Base-by-base conservation (phyloP, 2,888 invertebrate species). In the Noctua janthe region DNA sequence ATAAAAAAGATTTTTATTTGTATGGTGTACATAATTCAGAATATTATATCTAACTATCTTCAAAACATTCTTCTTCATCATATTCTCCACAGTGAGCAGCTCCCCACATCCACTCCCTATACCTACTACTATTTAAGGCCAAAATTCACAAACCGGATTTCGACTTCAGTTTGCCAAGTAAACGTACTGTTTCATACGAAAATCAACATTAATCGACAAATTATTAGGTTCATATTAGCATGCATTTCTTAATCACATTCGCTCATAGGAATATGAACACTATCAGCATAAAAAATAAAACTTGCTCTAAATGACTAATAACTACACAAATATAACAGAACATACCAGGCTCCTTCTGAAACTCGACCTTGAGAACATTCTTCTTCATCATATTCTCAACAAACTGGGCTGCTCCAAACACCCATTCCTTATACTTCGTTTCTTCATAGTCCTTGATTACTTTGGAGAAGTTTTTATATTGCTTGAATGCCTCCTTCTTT, bases 391-490 rank as follows among this genome's bases (percentile, higher is more conserved):
- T 97, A 54, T 97, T 97, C 66, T 98, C 98, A 4, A 98, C 97
- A 20, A 97, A 96, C 5, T 97, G 95, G 0, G 98, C 97, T 0
- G 98, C 98, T 15, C 96, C 97, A 1, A 97, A 96, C 35, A 97
- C 94, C 98, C 98, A 99, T n/a, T 97, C 97, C 62, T 97, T 97
- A 89, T 97, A 98, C 90, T 98, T 98, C 0, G 92, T 90, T 51
- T 98, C 98, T 93, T 99, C 99, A 91, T 98, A 99, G 2, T 97
- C 96, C 90, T 98, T 98, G 96, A 99, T 98, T 64, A 97, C 96
- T 90, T 98, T 98, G 0, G 98, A 98, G 47, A 99, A 97, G 13
- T 97, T 97, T 85, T 98, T 97, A 93, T 99, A 99, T 85, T 98
- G 98, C n/a, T 97, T 95, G 90, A 99, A 98, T 0, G 98, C 98